Conservation (phyloP, 2,113 vertebrate genomes). For the Sitta europaea region DNA sequence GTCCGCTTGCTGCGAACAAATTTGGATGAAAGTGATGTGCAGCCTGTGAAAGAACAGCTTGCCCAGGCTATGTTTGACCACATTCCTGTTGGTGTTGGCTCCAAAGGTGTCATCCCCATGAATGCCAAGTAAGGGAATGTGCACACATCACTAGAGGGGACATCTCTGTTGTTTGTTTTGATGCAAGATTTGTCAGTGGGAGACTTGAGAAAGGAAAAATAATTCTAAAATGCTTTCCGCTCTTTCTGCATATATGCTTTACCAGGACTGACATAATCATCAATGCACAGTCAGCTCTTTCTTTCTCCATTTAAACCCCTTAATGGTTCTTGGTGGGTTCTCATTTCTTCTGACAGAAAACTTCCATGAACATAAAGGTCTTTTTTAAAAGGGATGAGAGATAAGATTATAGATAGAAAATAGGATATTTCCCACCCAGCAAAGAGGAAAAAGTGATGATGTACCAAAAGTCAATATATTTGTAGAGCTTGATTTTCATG, state of each 20-base stretch:
- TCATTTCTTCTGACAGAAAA: neutral
- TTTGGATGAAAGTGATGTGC: conserved; percentile 92
- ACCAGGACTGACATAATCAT: neutral
- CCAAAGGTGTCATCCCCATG: conserved; percentile 98
- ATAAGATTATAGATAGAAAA: neutral
- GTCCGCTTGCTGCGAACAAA: conserved; percentile 94
- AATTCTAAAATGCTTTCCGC: neutral
- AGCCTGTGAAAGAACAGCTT: conserved; percentile 96
- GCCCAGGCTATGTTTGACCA: conserved; percentile 97
- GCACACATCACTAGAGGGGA: neutral
- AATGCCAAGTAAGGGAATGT: conserved; percentile 85
- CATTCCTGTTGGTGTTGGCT: conserved; percentile 95
- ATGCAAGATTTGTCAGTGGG: neutral
- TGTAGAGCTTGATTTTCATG: neutral
- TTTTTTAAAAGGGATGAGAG: neutral
- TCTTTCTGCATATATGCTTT: neutral
- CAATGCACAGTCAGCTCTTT: neutral
- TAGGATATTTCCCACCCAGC: neutral
- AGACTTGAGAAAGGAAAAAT: neutral
- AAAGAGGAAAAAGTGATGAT: neutral
- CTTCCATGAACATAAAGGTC: neutral
- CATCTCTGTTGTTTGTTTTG: neutral
- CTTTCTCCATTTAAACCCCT: neutral
- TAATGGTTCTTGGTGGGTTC: neutral
- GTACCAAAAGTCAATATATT: neutral